A percentile compares a stretch with the other conserved stretches of the same genome.
Conservation (phyloP, 1,140 invertebrate genomes). For the Macrosteles quadrilineatus region DNA sequence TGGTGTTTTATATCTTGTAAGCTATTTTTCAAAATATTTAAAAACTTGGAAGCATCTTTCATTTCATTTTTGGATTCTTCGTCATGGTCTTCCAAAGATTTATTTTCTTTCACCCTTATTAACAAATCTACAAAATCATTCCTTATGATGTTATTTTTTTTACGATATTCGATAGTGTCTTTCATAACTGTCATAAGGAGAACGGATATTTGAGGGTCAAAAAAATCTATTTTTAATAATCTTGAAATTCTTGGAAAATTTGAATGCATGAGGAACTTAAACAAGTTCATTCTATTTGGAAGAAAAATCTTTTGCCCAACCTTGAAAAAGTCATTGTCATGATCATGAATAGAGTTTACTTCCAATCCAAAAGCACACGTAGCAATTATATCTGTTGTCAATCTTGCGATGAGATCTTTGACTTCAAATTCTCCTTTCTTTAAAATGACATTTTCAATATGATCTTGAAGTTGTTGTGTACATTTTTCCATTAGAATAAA, state of each 20-base stretch:
- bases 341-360: constrained; percentile 48
- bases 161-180: constrained; percentile 56
- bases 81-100: not conserved
- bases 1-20: no score
- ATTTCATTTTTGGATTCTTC: not conserved
- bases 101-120: constrained; percentile 53
- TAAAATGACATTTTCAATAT: not conserved
- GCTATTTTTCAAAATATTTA: no score
- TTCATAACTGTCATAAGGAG: constrained; percentile 55
- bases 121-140: constrained; percentile 60
- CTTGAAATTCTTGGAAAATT: constrained; percentile 2
- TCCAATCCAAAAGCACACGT: constrained; percentile 50
- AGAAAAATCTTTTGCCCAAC: constrained; percentile 34
- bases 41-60: not conserved
- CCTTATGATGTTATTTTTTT: constrained; percentile 53
- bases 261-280: not conserved
- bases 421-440: constrained; percentile 7
- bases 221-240: not conserved
- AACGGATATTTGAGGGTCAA: constrained; percentile 19
- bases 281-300: not conserved
- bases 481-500: constrained; percentile 55
- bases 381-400: constrained; percentile 53
- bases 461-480: constrained; percentile 31
- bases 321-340: constrained; percentile 44
- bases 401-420: constrained; percentile 24